phyloP scores from a whole-genome alignment of 2,888 invertebrate species.

The Saturnia japonica region DNA sequence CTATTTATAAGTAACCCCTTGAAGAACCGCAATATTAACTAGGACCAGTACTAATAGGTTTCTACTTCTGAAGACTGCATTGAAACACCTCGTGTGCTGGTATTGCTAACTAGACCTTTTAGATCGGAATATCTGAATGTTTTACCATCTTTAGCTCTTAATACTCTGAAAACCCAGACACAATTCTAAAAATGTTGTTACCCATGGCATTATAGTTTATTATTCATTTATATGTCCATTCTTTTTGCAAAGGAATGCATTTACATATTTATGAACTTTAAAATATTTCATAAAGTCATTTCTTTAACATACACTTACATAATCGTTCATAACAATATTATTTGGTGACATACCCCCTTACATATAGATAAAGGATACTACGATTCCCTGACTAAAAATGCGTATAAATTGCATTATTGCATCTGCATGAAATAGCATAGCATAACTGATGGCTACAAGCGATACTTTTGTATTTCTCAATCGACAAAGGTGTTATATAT shows the following conservation, averaged over 20 bases:
- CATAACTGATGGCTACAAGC: too few species aligned
- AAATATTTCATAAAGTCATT: slow-evolving; percentile 53
- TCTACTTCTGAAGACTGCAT: too few species aligned
- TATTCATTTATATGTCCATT: not conserved
- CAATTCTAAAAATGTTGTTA: not conserved
- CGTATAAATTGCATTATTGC: not conserved
- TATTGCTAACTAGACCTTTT: too few species aligned
- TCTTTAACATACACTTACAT: slow-evolving; percentile 55
- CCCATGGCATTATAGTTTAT: not conserved
- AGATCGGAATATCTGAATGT: too few species aligned
- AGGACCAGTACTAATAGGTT: too few species aligned
- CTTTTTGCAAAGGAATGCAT: slow-evolving; percentile 1
- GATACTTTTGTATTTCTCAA: too few species aligned
- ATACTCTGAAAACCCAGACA: not conserved
- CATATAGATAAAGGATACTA: not conserved
- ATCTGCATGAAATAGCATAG: not conserved
- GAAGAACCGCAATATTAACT: too few species aligned
- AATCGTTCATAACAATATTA: slow-evolving; percentile 57
- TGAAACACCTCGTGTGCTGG: too few species aligned
- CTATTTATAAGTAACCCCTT: too few species aligned
- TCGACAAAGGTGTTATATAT: too few species aligned
- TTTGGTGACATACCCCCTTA: slow-evolving; percentile 57
- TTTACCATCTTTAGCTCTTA: not conserved
- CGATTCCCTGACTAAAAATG: not conserved
- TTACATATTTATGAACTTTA: not conserved